These are phyloP conservation scores for Drosophila percnosoma DNA, from an alignment of 2,888 invertebrate species.

Conservation along the genomic window DNA sequence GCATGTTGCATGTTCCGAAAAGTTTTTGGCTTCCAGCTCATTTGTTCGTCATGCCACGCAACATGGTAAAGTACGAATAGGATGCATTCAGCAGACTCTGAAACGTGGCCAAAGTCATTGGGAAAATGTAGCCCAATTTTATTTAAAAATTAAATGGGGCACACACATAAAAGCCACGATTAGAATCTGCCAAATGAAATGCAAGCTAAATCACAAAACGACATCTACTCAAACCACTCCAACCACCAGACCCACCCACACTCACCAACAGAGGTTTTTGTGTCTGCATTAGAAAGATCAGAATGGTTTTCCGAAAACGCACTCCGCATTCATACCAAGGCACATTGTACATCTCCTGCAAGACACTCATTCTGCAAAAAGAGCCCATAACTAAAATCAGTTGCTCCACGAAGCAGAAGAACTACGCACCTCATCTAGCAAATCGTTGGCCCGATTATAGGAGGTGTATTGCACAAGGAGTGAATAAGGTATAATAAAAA, in stretches of 20 bases:
- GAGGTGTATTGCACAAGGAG: slow-evolving; percentile 82
- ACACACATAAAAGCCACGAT: slow-evolving; percentile 67
- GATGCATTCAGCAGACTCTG: slow-evolving; percentile 83
- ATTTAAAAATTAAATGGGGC: slow-evolving; percentile 71
- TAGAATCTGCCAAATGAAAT: slow-evolving; percentile 65
- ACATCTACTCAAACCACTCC: not conserved
- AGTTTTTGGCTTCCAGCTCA: slow-evolving; percentile 73
- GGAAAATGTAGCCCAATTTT: slow-evolving; percentile 71
- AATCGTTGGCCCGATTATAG: slow-evolving; percentile 83
- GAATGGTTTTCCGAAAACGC: slow-evolving; percentile 71
- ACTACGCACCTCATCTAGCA: slow-evolving; percentile 75
- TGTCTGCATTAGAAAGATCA: slow-evolving; percentile 77
- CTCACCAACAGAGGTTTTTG: slow-evolving; percentile 81
- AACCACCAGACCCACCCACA: not conserved
- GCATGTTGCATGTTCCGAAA: slow-evolving; percentile 54
- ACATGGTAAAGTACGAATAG: slow-evolving; percentile 82
- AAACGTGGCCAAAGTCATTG: slow-evolving; percentile 76
- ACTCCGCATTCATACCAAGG: slow-evolving; percentile 77
- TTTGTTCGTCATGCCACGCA: slow-evolving; percentile 79
- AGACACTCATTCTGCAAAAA: slow-evolving; percentile 73
- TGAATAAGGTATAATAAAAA: no score
- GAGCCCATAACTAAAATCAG: slow-evolving; percentile 7
- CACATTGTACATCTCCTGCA: slow-evolving; percentile 79
- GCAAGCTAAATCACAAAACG: slow-evolving; percentile 36
- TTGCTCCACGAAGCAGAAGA: not conserved